Conservation (phyloP, 2,888 invertebrate genomes). For the Nysson spinosus region DNA sequence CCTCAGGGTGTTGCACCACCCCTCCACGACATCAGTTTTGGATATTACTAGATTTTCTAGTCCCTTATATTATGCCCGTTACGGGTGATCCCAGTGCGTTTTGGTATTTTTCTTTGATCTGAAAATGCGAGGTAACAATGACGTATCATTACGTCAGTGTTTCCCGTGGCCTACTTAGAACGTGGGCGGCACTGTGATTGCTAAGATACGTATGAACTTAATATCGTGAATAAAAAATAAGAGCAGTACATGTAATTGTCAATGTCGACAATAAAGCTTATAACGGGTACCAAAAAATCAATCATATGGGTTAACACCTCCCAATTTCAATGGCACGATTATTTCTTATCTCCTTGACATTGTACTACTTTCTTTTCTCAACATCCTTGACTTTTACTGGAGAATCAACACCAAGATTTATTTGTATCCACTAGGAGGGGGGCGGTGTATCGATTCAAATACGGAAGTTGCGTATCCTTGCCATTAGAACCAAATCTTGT, state of each 20-base stretch:
- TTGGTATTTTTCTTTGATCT: constrained; percentile 35
- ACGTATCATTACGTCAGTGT: neutral
- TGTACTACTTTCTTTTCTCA: too few relatives aligned
- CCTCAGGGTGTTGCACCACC: constrained; percentile 85
- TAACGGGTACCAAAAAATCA: too few relatives aligned
- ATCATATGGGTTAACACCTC: too few relatives aligned
- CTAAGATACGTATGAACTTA: constrained; percentile 9
- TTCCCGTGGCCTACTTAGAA: neutral
- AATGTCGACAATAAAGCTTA: too few relatives aligned
- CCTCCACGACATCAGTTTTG: constrained; percentile 90
- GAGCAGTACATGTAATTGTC: too few relatives aligned
- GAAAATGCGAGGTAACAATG: constrained; percentile 23
- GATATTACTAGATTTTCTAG: constrained; percentile 82
- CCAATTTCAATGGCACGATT: too few relatives aligned
- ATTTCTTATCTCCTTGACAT: too few relatives aligned
- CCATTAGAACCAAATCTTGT: constrained; percentile 26
- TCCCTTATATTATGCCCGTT: constrained; percentile 34
- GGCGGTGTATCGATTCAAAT: too few relatives aligned
- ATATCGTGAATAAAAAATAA: too few relatives aligned
- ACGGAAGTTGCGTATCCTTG: too few relatives aligned
- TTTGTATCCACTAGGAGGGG: too few relatives aligned
- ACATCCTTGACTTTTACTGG: constrained; percentile 17
- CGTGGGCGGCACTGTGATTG: constrained; percentile 11
- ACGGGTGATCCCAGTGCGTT: constrained; percentile 24
- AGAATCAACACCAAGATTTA: too few relatives aligned